Conservation (phyloP, 2,888 invertebrate species). For the Osedax fenrisi region DNA sequence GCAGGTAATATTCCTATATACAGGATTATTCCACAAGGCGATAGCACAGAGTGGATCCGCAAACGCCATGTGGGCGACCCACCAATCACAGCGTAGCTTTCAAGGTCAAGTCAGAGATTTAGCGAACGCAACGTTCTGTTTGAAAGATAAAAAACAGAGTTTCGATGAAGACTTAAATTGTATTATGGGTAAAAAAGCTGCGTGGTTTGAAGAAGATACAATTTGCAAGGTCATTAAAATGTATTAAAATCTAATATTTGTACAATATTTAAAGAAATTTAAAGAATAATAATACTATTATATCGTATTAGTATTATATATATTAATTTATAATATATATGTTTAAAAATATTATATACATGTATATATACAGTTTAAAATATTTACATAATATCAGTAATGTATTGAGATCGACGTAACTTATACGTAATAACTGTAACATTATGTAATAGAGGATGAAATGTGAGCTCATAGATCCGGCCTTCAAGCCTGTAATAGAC, state of each 20-base stretch:
- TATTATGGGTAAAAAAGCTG: not conserved
- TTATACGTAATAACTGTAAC: no score
- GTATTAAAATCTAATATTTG: not conserved
- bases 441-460: conserved; percentile 22
- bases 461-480: conserved; percentile 33
- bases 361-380: no score
- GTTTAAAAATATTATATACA: no score
- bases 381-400: no score
- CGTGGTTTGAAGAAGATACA: not conserved
- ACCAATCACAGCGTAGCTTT: not conserved
- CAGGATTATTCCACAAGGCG: conserved; percentile 37
- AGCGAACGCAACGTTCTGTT: not conserved
- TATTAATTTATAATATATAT: no score
- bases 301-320: no score
- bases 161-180: conserved; percentile 25
- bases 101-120: not conserved
- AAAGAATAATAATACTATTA: no score
- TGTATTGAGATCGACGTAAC: no score
- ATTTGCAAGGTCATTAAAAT: not conserved
- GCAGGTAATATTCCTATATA: no score
- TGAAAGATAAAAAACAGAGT: not conserved
- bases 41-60: conserved; percentile 39
- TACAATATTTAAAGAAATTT: no score
- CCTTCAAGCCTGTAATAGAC: conserved; percentile 34
- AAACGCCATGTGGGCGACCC: conserved; percentile 35